Percentiles rank a stretch among this genome's conserved stretches.
phyloP scores from a whole-genome alignment of 2,797 vertebrate genomes.

The Pseudotriccus pelzelni region DNA sequence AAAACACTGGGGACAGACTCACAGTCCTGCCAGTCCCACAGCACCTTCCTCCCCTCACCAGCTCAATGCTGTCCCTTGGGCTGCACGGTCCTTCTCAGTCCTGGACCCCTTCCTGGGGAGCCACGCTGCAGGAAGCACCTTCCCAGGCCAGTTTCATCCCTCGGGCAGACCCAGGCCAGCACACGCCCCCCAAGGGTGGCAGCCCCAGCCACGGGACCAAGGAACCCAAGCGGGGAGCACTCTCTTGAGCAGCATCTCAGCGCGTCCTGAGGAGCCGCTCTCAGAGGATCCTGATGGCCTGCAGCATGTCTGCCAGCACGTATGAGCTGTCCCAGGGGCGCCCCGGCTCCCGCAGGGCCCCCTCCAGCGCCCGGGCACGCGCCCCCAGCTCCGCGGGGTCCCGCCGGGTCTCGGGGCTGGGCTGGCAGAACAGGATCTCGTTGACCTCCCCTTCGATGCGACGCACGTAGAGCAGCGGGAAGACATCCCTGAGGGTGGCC shows the following conservation, averaged over 20 bases:
- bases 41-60: neutral
- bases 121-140: rapidly evolving
- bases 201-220: neutral
- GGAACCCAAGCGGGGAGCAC: rapidly evolving
- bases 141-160: rapidly evolving
- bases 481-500: slow-evolving; percentile 65
- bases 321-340: slow-evolving; percentile 77
- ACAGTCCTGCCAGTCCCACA: neutral
- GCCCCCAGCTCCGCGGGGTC: slow-evolving; percentile 54
- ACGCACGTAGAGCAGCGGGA: slow-evolving; percentile 79
- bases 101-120: rapidly evolving
- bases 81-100: rapidly evolving
- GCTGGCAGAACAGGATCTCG: slow-evolving; percentile 88
- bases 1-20: neutral
- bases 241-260: rapidly evolving
- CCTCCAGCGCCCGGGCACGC: slow-evolving; percentile 79
- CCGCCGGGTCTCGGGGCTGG: neutral
- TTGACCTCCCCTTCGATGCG: slow-evolving; percentile 90
- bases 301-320: slow-evolving; percentile 83
- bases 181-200: rapidly evolving
- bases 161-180: neutral
- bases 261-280: neutral
- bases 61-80: rapidly evolving
- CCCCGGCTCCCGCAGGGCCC: slow-evolving; percentile 71
- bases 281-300: slow-evolving; percentile 83